Percentiles rank a stretch among this genome's conserved stretches.
Evolutionary conservation across 2,888 invertebrate species (phyloP).

Genomic region (Stenoptilia bipunctidactyla): DNA sequence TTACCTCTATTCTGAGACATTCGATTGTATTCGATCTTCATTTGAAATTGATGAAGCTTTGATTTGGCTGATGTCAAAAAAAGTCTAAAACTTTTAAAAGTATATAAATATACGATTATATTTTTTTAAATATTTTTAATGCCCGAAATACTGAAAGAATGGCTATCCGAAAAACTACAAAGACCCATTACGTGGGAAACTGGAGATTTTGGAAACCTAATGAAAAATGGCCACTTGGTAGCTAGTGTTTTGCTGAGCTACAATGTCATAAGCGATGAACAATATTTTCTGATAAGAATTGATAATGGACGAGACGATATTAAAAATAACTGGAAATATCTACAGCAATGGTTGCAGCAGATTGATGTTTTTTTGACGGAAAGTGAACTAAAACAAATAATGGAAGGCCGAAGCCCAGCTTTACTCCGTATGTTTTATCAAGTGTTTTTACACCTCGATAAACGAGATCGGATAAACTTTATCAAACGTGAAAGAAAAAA

Average conservation of each 20-base stretch:
- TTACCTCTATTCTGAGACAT: too few species aligned
- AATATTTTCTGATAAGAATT: constrained; percentile 54
- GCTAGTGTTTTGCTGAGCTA: constrained; percentile 70
- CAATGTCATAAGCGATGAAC: constrained; percentile 68
- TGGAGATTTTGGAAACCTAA: constrained; percentile 64
- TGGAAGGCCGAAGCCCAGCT: constrained; percentile 57
- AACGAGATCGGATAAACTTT: constrained; percentile 67
- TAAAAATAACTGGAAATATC: constrained; percentile 62
- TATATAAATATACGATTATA: too few species aligned
- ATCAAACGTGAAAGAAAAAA: constrained; percentile 58
- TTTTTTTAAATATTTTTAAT: constrained; percentile 36
- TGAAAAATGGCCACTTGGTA: constrained; percentile 71
- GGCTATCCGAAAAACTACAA: constrained; percentile 71
- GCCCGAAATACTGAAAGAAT: constrained; percentile 72
- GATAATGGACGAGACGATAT: constrained; percentile 46
- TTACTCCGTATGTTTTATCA: constrained; percentile 73
- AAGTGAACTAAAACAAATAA: constrained; percentile 54
- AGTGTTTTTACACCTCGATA: constrained; percentile 71
- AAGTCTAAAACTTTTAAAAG: too few species aligned
- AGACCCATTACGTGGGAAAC: constrained; percentile 64
- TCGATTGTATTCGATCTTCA: too few species aligned
- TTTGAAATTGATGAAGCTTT: too few species aligned
- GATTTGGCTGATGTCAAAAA: too few species aligned
- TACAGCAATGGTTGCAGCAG: constrained; percentile 63
- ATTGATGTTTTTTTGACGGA: constrained; percentile 56